These are phyloP conservation scores for Temnothorax rugatulus DNA, from an alignment of 2,888 invertebrate genomes.

Conservation along the genomic window DNA sequence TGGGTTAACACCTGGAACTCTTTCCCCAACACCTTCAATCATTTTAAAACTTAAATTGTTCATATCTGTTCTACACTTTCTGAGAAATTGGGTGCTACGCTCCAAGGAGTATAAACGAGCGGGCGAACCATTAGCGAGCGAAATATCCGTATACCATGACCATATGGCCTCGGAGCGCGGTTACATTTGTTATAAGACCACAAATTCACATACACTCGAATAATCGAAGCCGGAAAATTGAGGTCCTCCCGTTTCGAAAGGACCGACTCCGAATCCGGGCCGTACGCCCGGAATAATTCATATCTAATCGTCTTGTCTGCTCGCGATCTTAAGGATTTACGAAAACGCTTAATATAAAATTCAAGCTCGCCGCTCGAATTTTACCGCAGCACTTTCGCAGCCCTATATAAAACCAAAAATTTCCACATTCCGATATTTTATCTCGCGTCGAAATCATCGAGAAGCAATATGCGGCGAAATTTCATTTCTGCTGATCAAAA, in stretches of 20 bases:
- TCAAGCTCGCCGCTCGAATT: background rate
- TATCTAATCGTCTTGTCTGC: background rate
- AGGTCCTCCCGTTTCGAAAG: background rate
- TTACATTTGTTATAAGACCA: conserved; percentile 32
- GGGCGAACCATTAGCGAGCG: conserved; percentile 24
- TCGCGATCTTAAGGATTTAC: conserved; percentile 1
- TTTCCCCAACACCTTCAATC: conserved; percentile 17
- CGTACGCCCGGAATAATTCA: background rate
- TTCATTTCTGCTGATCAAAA: background rate
- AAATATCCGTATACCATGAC: conserved; percentile 17
- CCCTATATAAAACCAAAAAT: background rate
- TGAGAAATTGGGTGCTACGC: conserved; percentile 38
- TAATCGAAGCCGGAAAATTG: background rate
- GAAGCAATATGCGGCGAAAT: background rate
- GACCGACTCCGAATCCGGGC: background rate
- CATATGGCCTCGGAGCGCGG: conserved; percentile 4
- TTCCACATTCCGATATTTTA: background rate
- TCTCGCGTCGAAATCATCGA: background rate
- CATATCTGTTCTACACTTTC: conserved; percentile 48
- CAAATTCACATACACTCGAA: conserved; percentile 4
- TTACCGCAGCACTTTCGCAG: background rate
- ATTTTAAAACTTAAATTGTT: conserved; percentile 50
- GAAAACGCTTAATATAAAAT: conserved; percentile 23
- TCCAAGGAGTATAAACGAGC: conserved; percentile 21
- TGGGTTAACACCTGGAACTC: conserved; percentile 37